Conservation (phyloP, 2,113 vertebrate species). For the Ceyx melanurus region DNA sequence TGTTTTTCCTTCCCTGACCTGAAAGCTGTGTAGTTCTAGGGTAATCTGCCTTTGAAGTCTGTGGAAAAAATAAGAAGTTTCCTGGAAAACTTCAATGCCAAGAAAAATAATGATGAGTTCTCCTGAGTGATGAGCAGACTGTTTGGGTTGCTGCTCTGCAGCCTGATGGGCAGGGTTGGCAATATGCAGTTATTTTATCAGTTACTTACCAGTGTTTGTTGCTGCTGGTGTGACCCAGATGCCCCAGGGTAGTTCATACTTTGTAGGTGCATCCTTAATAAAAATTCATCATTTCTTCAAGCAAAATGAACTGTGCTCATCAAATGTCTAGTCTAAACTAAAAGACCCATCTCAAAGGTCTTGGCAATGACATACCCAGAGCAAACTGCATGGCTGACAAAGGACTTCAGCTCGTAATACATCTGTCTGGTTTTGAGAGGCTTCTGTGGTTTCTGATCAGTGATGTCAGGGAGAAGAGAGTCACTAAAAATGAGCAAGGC, state of each 20-base stretch:
- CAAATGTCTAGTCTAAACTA: not conserved
- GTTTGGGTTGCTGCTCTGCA: not conserved
- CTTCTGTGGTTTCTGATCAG: not conserved
- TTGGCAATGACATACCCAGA: fast-evolving
- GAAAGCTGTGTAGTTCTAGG: not conserved
- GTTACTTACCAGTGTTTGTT: not conserved
- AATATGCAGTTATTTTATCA: not conserved
- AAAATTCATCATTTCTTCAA: not conserved
- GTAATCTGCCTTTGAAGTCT: not conserved
- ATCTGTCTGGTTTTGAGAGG: not conserved
- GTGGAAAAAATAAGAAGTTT: not conserved
- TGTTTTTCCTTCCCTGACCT: not conserved
- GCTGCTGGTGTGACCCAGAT: not conserved
- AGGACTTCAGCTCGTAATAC: too few relatives aligned
- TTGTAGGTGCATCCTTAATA: not conserved
- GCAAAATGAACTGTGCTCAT: not conserved
- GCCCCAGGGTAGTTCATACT: not conserved
- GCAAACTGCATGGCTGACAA: not conserved
- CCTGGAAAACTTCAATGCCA: not conserved
- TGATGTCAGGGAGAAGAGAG: not conserved
- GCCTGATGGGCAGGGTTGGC: not conserved
- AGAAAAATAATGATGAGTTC: not conserved
- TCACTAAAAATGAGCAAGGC: not conserved
- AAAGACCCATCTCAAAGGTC: not conserved
- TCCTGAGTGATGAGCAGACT: not conserved